Evolutionary conservation across 23 tunicate genomes (phyloP).

Genomic region (Styela plicata): DNA sequence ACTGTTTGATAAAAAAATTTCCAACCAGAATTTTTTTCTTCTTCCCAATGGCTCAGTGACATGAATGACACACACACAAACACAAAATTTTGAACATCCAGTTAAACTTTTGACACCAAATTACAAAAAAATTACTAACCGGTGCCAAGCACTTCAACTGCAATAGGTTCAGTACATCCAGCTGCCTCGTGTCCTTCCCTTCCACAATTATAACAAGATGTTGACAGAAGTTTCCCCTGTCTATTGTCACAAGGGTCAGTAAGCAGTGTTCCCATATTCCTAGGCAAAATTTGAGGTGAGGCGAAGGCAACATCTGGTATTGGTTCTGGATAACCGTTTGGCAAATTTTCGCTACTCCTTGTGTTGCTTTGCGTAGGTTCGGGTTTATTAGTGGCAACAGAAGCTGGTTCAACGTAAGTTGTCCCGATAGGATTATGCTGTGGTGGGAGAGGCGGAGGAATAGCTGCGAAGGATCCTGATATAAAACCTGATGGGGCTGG

Average conservation of each 20-base stretch:
- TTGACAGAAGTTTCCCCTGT: neutral
- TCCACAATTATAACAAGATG: slow-evolving; percentile 12
- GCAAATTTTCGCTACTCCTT: neutral
- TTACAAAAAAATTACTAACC: too few relatives aligned
- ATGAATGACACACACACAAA: too few relatives aligned
- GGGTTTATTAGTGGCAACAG: neutral
- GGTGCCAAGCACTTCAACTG: neutral
- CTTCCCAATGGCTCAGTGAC: too few relatives aligned
- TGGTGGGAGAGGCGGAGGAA: neutral
- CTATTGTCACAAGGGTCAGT: neutral
- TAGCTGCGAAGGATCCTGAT: neutral
- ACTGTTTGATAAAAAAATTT: too few relatives aligned
- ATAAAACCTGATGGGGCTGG: neutral
- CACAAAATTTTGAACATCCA: too few relatives aligned
- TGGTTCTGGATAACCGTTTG: neutral
- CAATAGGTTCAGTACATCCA: neutral
- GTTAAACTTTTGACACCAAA: too few relatives aligned
- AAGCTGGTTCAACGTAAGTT: neutral
- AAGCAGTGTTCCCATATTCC: neutral
- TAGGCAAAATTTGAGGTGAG: neutral
- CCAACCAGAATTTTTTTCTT: too few relatives aligned
- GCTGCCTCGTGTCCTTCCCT: slow-evolving; percentile 6
- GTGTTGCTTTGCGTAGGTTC: neutral
- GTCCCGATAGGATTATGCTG: too few relatives aligned
- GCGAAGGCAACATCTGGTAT: neutral